Base-by-base conservation (phyloP, 2,888 invertebrate genomes). In the Heliconius ethilla region DNA sequence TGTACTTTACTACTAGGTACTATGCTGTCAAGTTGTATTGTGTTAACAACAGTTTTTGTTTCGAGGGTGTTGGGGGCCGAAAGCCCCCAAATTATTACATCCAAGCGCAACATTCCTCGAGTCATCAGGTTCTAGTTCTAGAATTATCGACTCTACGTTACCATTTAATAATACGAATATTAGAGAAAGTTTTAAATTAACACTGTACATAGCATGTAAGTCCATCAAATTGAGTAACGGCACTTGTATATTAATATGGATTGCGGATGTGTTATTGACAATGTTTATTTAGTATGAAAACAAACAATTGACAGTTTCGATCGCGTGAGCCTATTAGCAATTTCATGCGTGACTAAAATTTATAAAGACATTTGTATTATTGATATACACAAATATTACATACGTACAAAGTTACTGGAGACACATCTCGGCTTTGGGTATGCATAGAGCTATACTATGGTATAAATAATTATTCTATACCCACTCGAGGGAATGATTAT, bases 251-350 rank as follows among this genome's bases (percentile, higher is more conserved):
- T 55, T 29, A 22, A 27, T 55, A 72, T 72, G 72, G 55, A 59
- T 72, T 72, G 72, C 55, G 72, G 72, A 72, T 59, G 55, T 25
- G 69, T 27, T 45, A 33, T 78, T 45, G 62, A 59, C 33, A n/a
- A 59, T 75, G 33, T 67, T 59, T 59, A 22, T 69, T 69, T 69
- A 67, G 22, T 75, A 65, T 65, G 55, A 70, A 76, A 45, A 76
- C 70, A 76, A 70, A 62, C 76, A 45, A 62, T 62, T 51, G 62
- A 63, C 70, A 70, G 45, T 62, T 70, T 70, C 45, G 62, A 76
- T 76, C 59, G 45, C 29, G n/a, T 63, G 62, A 29, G n/a, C 11
- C 5, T 45, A 62, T 62, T 70, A 25, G 33, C 33, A 33, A 55
- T 72, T 29, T 37, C 70, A 33, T 59, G 40, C 70, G 76, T 70